A percentile compares a stretch with the other conserved stretches of the same genome.
phyloP scores from a whole-genome alignment of 2,113 vertebrate species.

The Loxodonta africana region DNA sequence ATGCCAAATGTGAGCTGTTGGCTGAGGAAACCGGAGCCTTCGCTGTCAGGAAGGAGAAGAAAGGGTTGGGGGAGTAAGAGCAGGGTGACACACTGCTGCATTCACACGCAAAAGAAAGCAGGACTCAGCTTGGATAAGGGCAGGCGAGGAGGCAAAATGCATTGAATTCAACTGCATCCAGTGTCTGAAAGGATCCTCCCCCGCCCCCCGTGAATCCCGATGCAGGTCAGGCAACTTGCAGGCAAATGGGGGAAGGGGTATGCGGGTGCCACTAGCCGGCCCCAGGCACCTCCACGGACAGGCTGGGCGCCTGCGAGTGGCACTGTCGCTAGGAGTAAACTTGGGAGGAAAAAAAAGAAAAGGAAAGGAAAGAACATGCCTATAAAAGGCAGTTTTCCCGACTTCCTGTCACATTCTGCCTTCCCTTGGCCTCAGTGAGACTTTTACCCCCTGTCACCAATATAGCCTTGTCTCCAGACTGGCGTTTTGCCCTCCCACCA shows the following conservation, averaged over 20 bases:
- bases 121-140: conserved; percentile 68
- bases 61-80: conserved; percentile 75
- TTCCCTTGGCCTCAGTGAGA: conserved; percentile 46
- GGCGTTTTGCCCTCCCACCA: conserved; percentile 79
- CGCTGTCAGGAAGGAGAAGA: conserved; percentile 58
- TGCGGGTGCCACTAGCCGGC: conserved; percentile 8
- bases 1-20: conserved; percentile 51
- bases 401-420: conserved; percentile 47
- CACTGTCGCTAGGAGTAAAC: conserved; percentile 60
- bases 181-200: conserved; percentile 74
- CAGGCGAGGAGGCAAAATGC: conserved; percentile 66
- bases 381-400: conserved; percentile 77
- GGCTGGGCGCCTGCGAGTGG: conserved; percentile 35
- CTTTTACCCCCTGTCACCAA: conserved; percentile 66
- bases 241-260: conserved; percentile 67
- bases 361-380: conserved; percentile 56
- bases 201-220: conserved; percentile 77
- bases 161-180: conserved; percentile 76
- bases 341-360: neutral
- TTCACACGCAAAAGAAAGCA: conserved; percentile 79
- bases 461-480: conserved; percentile 66
- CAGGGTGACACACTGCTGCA: conserved; percentile 78
- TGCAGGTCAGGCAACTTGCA: conserved; percentile 80
- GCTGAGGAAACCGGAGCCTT: conserved; percentile 13
- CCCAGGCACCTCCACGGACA: conserved; percentile 1